Conservation (phyloP, 1,140 invertebrate genomes). For the Pachypsylla venusta region DNA sequence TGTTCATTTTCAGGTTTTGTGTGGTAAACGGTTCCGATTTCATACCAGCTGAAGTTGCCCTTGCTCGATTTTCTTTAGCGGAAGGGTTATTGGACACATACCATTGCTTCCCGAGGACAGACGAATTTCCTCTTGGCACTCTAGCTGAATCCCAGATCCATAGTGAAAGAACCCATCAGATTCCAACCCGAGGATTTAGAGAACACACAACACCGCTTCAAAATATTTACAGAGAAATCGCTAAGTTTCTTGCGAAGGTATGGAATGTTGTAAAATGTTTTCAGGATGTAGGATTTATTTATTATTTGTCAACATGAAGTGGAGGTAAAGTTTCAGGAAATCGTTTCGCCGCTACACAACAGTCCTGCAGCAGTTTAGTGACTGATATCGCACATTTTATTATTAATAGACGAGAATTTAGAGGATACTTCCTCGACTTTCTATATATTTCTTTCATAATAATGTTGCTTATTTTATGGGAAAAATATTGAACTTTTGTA, state of each 20-base stretch:
- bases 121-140: not conserved
- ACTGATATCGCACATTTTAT: no score
- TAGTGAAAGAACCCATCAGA: slow-evolving; percentile 7
- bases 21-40: not conserved
- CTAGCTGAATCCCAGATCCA: not conserved
- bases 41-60: not conserved
- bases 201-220: not conserved
- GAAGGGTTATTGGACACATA: not conserved
- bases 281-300: no score
- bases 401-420: no score
- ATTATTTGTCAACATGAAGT: no score
- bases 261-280: no score
- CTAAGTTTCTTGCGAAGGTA: not conserved
- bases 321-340: no score
- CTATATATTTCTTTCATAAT: no score
- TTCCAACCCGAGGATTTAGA: not conserved
- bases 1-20: not conserved
- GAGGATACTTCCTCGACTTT: no score
- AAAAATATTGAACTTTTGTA: no score
- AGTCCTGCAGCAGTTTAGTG: no score
- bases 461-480: no score
- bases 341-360: no score
- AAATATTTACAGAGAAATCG: not conserved
- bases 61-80: not conserved
- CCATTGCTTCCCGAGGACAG: not conserved